Percentiles rank a stretch among this genome's conserved stretches.
These are phyloP conservation scores for Zaprionus davidi DNA, from an alignment of 1,140 invertebrate species.

Conservation along the genomic window DNA sequence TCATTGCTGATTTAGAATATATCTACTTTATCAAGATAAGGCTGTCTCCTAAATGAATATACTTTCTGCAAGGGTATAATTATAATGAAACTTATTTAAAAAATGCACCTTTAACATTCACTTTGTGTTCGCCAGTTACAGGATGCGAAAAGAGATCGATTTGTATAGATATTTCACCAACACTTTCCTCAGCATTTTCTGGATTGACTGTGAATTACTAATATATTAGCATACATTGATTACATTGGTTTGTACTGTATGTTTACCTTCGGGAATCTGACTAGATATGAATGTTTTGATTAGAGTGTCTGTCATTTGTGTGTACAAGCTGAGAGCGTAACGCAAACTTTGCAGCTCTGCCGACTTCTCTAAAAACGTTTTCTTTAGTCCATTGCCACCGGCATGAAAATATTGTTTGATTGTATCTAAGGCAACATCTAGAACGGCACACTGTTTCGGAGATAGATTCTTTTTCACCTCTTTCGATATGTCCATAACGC, in stretches of 20 bases:
- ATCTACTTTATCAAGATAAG: no score
- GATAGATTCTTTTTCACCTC: conserved; percentile 98
- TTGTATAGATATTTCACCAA: conserved; percentile 99
- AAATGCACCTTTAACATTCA: conserved; percentile 97
- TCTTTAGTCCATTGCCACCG: conserved; percentile 99
- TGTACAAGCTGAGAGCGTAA: conserved; percentile 99
- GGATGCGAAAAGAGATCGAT: conserved; percentile 99
- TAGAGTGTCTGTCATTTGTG: conserved; percentile 99
- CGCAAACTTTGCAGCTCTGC: conserved; percentile 97
- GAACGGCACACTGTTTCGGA: conserved; percentile 99
- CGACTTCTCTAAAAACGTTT: conserved; percentile 99
- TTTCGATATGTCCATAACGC: conserved; percentile 97
- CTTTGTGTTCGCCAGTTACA: conserved; percentile 99
- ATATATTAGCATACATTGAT: neutral
- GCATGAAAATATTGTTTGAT: conserved; percentile 99
- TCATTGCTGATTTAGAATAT: no score
- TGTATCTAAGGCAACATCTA: conserved; percentile 98
- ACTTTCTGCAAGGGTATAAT: neutral
- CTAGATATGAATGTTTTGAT: conserved; percentile 99
- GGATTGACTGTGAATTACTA: conserved; percentile 86
- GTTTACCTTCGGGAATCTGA: conserved; percentile 96
- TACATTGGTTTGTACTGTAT: neutral
- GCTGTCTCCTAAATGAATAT: no score
- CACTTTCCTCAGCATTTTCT: conserved; percentile 92
- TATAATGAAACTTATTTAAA: neutral